Evolutionary conservation across 2,797 vertebrate species (phyloP), one percentile per base, ranked within the genome.

Genomic region (Sebastes paucispinis): DNA sequence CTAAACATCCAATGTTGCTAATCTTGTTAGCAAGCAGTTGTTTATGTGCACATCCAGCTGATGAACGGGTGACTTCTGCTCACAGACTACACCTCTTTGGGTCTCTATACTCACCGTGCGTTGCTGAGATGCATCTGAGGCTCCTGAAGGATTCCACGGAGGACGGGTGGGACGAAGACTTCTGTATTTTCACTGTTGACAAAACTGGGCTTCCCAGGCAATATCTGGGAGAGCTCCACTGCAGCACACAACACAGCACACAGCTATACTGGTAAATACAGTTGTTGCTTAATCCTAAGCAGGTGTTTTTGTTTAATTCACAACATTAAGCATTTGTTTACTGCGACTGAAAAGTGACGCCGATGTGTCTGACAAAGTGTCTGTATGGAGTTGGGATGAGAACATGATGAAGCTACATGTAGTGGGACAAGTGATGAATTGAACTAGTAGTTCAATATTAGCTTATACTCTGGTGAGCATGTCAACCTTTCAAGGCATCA

Each of bases 121-220:
- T 83, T 79, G 43, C 81, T 73, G 34, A 74, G 24, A 3, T 91
- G 74, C 8, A 88, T 71, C 36, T 89, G 91, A 5, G 90, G 91
- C 20, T 95, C 94, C 58, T 96, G 95, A 7, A 92, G 89, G 66
- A 94, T 82, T 25, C 95, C 94, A 6, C 88, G 89, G 8, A 96
- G 92, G 14, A 95, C 96, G 59, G 97, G 85, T 16, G 96, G 93
- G 65, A 95, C 79, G 69, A 93, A 95, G 54, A 93, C 89, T 59
- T 97, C 97, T 88, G 94, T 95, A 83, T 95, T 96, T 70, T 95
- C 90, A 75, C 92, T 97, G 92, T 93, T 95, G 83, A 97, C 94
- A 95, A 96, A 97, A 87, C 93, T 96, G 83, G 93, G 92, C 71
- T 91, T 96, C 68, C 92, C 94, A 2, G 73, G 85, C 87, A 88